Evolutionary conservation across 2,888 invertebrate genomes (phyloP), one percentile per base, ranked within the genome.

Genomic region (Dicyrtomina minuta): DNA sequence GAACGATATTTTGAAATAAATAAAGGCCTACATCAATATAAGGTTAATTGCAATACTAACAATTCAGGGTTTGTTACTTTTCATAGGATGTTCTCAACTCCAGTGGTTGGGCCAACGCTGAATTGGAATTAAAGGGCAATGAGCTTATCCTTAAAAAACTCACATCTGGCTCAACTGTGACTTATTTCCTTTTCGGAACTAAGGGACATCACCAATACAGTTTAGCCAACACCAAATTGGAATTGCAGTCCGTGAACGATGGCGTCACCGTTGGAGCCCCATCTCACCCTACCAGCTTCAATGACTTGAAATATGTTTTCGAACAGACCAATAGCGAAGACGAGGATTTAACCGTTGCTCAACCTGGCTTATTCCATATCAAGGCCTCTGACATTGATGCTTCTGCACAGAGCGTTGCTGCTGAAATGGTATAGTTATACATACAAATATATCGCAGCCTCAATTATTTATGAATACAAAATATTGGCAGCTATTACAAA

Each of bases 281-380:
- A 53, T 67, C 77, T 66, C 70, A 72, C 64, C 65, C 72, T 27
- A 59, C 72, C 60, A 73, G 62, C 56, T 70, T 53, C 66, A 66
- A 73, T 58, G 71, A 75, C 61, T 60, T 78, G 46, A 74, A 73
- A 53, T 78, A 72, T 70, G 77, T 73, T 24, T 78, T 78, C 55
- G 75, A 76, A 64, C 70, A 70, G 58, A 69, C 68, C 1, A 60
- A 68, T 51, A 59, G 61, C 13, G 44, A 68, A 15, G 72, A 78
- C 70, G 75, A 76, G 64, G 75, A 75, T 43, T 70, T 76, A 60
- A 73, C 70, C 65, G 66, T 56, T 41, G 74, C 77, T 58, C 65
- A 66, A 26, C 77, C 77, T 15, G 76, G 73, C 74, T 76, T 74
- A 68, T 78, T 75, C 76, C 77, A 78, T 62, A 70, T 74, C 62